These are phyloP conservation scores for Cheilosia variabilis DNA, from an alignment of 2,888 invertebrate species.

Conservation along the genomic window DNA sequence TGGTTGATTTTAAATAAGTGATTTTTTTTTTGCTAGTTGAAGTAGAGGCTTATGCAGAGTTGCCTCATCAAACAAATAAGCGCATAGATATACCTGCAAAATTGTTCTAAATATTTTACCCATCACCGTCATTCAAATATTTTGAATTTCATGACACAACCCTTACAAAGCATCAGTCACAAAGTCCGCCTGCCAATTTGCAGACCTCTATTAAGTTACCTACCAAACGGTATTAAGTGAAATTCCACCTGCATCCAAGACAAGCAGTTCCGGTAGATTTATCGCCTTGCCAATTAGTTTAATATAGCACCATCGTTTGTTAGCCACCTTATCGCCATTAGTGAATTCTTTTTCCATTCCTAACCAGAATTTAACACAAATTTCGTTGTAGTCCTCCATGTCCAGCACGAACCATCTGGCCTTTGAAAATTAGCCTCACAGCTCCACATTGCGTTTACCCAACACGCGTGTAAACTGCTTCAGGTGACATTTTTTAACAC, in stretches of 20 bases:
- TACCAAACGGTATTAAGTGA: not conserved
- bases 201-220: not conserved
- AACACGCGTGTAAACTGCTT: slow-evolving; percentile 56
- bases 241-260: slow-evolving; percentile 49
- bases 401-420: slow-evolving; percentile 53
- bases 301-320: slow-evolving; percentile 72
- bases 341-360: slow-evolving; percentile 55
- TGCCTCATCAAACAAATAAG: too few species aligned
- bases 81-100: too few species aligned
- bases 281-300: slow-evolving; percentile 73
- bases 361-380: slow-evolving; percentile 45
- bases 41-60: too few species aligned
- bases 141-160: too few species aligned
- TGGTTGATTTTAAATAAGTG: too few species aligned
- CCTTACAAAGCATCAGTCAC: not conserved
- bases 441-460: slow-evolving; percentile 47
- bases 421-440: slow-evolving; percentile 49
- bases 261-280: slow-evolving; percentile 52
- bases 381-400: slow-evolving; percentile 35
- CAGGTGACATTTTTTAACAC: slow-evolving; percentile 74
- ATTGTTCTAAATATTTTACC: too few species aligned
- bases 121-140: too few species aligned
- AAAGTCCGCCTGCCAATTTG: not conserved
- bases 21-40: too few species aligned
- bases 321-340: slow-evolving; percentile 71